Evolutionary conservation across 2,888 invertebrate genomes (phyloP), one percentile per base, ranked within the genome.

Genomic region (Vannuccia rotundouncinata): DNA sequence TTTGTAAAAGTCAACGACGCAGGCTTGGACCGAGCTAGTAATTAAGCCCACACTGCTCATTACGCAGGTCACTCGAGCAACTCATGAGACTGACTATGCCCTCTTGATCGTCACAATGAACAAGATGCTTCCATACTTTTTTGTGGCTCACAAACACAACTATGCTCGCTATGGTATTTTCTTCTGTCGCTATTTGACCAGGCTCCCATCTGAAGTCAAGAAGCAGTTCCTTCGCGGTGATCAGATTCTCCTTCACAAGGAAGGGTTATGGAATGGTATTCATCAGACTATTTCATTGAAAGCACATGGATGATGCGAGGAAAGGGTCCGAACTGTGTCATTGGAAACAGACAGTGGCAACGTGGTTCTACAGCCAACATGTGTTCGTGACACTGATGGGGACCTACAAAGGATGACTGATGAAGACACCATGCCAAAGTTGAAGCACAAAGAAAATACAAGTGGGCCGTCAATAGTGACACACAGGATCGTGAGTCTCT

Each of bases 401-500:
- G 66, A 66, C 13, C 66, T 66, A 66, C 5, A 66, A 66, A 66
- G 13, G 25, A 66, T 66, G 66, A 66, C 66, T 66, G 25, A 66
- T 66, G 25, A 66, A 22, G 66, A 66, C 66, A 22, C 22, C 66
- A 66, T 66, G 66, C 66, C 10, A 66, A 66, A 5, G 25, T 27
- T 66, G 22, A 66, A 66, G 22, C 66, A 66, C 25, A 66, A 66
- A 66, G 66, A 66, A 66, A 27, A 66, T 17, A 66, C 66, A 66
- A 66, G 66, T 66, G 66, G 66, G 66, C 66, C 22, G 66, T 5
- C 66, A 66, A 66, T 66, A 66, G 66, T 22, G 66, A 66, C 66
- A 66, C 66, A 66, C 66, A 66, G 10, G 66, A 66, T 66, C 66
- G 66, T 22, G 66, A 66, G 66, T 66, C 66, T 66, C 22, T 66